Conservation (phyloP, 2,797 vertebrate species). For the Spondyliosoma cantharus region DNA sequence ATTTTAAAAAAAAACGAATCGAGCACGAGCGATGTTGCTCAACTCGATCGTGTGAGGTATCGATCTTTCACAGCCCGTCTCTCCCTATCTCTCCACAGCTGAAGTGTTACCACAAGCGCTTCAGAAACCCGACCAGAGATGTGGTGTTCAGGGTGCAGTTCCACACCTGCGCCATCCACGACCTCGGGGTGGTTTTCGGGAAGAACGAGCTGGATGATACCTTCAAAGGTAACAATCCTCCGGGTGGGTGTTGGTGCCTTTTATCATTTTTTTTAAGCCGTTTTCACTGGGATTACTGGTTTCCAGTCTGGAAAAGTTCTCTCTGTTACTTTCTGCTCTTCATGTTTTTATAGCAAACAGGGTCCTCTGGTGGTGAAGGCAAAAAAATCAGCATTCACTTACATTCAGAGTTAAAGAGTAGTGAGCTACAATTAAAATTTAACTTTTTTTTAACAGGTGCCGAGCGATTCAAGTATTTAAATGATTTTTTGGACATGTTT, state of each 20-base stretch:
- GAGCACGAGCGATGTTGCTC: no score
- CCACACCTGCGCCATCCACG: conserved; percentile 96
- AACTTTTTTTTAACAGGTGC: no score
- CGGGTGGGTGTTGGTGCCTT: conserved; percentile 5
- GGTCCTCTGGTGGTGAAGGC: conserved; percentile 64
- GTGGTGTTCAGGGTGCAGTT: conserved; percentile 97
- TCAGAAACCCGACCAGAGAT: conserved; percentile 90
- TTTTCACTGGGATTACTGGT: not conserved
- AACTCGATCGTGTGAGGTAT: no score
- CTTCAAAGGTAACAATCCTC: conserved; percentile 87
- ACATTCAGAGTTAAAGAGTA: no score
- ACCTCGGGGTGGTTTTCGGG: conserved; percentile 93
- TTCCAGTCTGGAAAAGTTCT: not conserved
- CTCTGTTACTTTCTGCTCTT: not conserved
- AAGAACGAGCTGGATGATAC: conserved; percentile 96
- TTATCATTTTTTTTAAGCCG: not conserved
- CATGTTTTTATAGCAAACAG: conserved; percentile 38
- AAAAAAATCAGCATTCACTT: conserved; percentile 1
- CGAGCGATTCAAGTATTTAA: no score
- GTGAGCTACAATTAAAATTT: no score
- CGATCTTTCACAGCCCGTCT: not conserved
- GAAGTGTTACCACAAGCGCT: conserved; percentile 97
- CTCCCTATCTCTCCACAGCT: conserved; percentile 78
- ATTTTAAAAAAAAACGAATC: not conserved
- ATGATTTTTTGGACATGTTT: no score